phyloP scores from a whole-genome alignment of 1,140 invertebrate species.

The Maniola jurtina region DNA sequence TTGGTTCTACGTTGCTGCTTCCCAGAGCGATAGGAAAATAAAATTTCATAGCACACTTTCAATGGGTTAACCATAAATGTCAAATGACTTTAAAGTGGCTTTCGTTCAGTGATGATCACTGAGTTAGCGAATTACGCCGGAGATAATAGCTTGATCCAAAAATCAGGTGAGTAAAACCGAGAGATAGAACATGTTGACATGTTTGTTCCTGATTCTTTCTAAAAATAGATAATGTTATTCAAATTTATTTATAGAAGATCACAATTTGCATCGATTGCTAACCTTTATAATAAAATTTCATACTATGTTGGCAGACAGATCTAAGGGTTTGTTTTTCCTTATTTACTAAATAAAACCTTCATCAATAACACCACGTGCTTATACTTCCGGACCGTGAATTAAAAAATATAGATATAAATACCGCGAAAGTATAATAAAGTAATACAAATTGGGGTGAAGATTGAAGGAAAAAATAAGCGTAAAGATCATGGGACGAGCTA shows the following conservation, averaged over 20 bases:
- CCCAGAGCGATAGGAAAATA: too few relatives aligned
- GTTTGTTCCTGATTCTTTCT: not conserved
- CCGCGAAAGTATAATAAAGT: not conserved
- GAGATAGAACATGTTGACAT: not conserved
- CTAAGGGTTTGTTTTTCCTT: slow-evolving; percentile 58
- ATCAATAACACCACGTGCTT: slow-evolving; percentile 17
- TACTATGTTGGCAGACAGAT: slow-evolving; percentile 44
- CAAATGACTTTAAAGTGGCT: too few relatives aligned
- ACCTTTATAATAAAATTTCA: slow-evolving; percentile 38
- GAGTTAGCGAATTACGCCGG: too few relatives aligned
- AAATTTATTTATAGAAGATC: slow-evolving; percentile 6
- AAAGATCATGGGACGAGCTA: too few relatives aligned
- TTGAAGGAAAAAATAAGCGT: too few relatives aligned
- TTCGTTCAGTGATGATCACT: too few relatives aligned
- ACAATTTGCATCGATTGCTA: slow-evolving; percentile 14
- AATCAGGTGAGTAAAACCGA: too few relatives aligned
- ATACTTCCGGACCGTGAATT: slow-evolving; percentile 26
- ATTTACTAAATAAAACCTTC: slow-evolving; percentile 47
- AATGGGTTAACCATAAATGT: too few relatives aligned
- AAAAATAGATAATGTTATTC: not conserved
- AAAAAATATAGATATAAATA: not conserved
- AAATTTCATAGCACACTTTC: too few relatives aligned
- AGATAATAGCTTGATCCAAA: too few relatives aligned
- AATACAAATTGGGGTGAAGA: too few relatives aligned
- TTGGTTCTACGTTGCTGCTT: too few relatives aligned